Conservation (phyloP, 2,888 invertebrate genomes). For the Synergus umbraculus region DNA sequence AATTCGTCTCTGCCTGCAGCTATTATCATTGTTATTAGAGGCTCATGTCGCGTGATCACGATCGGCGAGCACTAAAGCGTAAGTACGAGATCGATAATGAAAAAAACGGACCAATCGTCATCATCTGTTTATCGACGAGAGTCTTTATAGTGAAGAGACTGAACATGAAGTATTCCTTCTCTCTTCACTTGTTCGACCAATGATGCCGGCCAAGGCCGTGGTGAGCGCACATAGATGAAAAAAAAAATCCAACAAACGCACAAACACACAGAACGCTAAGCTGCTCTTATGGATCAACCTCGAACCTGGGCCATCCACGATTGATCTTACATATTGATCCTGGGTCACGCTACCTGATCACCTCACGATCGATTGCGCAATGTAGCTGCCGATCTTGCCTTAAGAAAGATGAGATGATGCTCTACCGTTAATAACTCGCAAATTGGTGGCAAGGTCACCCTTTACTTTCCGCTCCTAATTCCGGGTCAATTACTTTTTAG, state of each 20-base stretch:
- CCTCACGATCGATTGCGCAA: slow-evolving; percentile 58
- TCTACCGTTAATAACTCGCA: slow-evolving; percentile 10
- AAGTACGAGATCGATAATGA: slow-evolving; percentile 19
- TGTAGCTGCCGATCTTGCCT: slow-evolving; percentile 16
- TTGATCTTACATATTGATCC: slow-evolving; percentile 39
- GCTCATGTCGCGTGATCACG: slow-evolving; percentile 28
- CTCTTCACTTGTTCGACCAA: not conserved
- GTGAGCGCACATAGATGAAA: not conserved
- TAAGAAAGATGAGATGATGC: slow-evolving; percentile 16
- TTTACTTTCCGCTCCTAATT: too few relatives aligned
- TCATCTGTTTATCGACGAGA: slow-evolving; percentile 3
- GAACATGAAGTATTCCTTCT: not conserved
- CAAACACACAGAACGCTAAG: slow-evolving; percentile 14
- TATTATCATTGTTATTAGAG: slow-evolving; percentile 48
- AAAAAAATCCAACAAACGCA: slow-evolving; percentile 21
- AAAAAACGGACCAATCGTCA: not conserved
- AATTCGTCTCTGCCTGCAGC: slow-evolving; percentile 53
- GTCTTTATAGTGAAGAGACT: slow-evolving; percentile 7
- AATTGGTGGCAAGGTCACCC: slow-evolving; percentile 9
- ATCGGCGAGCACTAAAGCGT: not conserved
- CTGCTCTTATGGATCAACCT: slow-evolving; percentile 18
- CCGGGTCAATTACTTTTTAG: too few relatives aligned
- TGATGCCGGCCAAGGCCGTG: slow-evolving; percentile 24
- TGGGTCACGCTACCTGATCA: slow-evolving; percentile 56
- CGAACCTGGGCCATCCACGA: slow-evolving; percentile 29